phyloP scores from a whole-genome alignment of 2,113 vertebrate genomes.

The Scolopax mira region DNA sequence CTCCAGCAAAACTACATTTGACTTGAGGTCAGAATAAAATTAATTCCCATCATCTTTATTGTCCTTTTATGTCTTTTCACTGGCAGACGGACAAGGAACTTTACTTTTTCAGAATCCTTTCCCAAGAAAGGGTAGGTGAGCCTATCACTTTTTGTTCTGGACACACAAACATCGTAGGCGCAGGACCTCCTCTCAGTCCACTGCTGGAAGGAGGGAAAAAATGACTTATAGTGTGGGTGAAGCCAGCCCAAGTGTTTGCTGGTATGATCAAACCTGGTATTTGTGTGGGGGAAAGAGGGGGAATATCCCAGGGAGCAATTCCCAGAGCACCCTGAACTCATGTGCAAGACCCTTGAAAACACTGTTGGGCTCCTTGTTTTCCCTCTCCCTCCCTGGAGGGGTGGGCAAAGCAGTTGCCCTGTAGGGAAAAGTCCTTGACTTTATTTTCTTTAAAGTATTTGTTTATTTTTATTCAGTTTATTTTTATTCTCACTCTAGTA shows the following conservation, averaged over 20 bases:
- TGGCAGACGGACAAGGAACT: neutral
- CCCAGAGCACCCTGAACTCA: neutral
- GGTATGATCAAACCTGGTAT: neutral
- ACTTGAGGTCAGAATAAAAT: neutral
- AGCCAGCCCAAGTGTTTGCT: neutral
- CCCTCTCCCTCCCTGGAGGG: neutral
- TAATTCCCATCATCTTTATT: neutral
- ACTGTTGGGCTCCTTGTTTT: rapidly evolving
- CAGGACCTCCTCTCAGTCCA: neutral
- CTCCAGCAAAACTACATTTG: neutral
- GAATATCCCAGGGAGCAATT: neutral
- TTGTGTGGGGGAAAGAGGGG: neutral
- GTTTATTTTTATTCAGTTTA: neutral
- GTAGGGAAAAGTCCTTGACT: neutral
- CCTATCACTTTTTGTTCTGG: neutral
- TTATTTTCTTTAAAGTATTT: neutral
- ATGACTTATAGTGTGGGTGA: neutral
- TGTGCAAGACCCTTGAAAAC: neutral
- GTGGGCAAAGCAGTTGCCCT: neutral
- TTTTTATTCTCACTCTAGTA: neutral
- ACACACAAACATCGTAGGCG: neutral
- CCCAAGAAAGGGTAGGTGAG: neutral
- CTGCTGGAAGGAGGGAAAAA: neutral
- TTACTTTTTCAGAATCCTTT: neutral
- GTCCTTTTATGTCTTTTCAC: neutral